A percentile compares a stretch with the other conserved stretches of the same genome.
phyloP scores from a whole-genome alignment of 2,113 vertebrate species.

The Semnornis frantzii region DNA sequence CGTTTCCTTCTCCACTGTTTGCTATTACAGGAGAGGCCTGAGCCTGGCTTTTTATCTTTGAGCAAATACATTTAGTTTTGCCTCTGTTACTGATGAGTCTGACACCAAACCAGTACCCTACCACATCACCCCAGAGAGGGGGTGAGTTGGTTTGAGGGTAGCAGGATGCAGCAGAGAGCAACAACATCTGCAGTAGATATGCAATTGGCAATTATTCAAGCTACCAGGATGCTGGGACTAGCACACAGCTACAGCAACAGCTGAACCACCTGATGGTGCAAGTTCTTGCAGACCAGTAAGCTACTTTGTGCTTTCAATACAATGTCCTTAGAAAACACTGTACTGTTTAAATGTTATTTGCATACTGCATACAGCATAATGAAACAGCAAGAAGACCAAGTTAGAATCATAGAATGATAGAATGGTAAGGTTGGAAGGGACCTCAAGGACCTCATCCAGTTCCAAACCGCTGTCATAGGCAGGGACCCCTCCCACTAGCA shows the following conservation, averaged over 20 bases:
- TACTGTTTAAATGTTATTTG: neutral
- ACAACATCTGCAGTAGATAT: neutral
- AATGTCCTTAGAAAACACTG: neutral
- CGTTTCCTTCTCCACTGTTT: neutral
- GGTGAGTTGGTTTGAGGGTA: neutral
- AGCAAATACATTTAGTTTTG: neutral
- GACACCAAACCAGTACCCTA: neutral
- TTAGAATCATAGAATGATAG: neutral
- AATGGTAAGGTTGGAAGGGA: too few species aligned
- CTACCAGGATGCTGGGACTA: neutral
- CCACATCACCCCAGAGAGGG: fast-evolving
- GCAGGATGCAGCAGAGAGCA: neutral
- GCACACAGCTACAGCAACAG: neutral
- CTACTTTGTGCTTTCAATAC: neutral
- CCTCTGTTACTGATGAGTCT: neutral
- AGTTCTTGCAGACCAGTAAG: neutral
- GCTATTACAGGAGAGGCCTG: neutral
- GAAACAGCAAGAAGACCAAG: neutral
- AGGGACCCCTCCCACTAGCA: too few species aligned
- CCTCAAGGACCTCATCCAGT: too few species aligned
- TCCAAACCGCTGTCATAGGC: too few species aligned
- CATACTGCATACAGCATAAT: neutral
- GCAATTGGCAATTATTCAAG: neutral
- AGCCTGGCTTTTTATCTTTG: neutral
- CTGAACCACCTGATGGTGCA: neutral